Base-by-base conservation (phyloP, 2,797 vertebrate species). In the Neosalanx taihuensis region DNA sequence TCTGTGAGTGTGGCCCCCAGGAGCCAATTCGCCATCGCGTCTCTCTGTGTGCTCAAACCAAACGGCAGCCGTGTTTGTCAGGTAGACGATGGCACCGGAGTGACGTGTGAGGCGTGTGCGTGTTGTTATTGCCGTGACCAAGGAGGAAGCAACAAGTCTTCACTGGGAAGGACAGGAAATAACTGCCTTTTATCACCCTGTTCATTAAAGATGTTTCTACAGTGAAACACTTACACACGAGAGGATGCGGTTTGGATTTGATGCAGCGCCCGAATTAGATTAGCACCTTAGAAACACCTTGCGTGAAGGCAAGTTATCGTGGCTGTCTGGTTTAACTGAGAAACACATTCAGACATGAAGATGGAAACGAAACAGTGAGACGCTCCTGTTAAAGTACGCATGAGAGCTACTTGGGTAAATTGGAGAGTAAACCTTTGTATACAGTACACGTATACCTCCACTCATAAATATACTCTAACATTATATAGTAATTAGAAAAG, bases 1-100 rank as follows among this genome's bases (percentile, higher is more conserved):
- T 90, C 86, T 87, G 86, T 86, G 83, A 85, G 74, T 84, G 84
- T 82, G 83, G 90, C 88, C 90, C 89, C 60, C 58, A 84, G 86
- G 86, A 90, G 79, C 83, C 70, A 85, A 84, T 85, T 80, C 76
- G 78, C 84, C 81, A 82, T 83, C 78, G 83, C 86, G 85, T 89
- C 89, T 88, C 81, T 84, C 86, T 83, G 73, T 78, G 72, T 71
- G 76, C 79, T 88, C 81, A 71, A 87, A 88, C 83, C 83, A 84
- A 71, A 81, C 84, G 69, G 31, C 75, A 70, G 61, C 5, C 29
- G 33, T 80, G 73, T 79, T 79, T 84, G 85, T 75, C 79, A 89
- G 76, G 70, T 46, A 29, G 78, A 17, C 12, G 13, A 10, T 5
- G 13, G 30, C 3, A 77, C 79, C 79, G 79, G 37, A 10, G 37